These are phyloP conservation scores for Hydropsyche betteni DNA, from an alignment of 2,888 invertebrate genomes.

Conservation along the genomic window DNA sequence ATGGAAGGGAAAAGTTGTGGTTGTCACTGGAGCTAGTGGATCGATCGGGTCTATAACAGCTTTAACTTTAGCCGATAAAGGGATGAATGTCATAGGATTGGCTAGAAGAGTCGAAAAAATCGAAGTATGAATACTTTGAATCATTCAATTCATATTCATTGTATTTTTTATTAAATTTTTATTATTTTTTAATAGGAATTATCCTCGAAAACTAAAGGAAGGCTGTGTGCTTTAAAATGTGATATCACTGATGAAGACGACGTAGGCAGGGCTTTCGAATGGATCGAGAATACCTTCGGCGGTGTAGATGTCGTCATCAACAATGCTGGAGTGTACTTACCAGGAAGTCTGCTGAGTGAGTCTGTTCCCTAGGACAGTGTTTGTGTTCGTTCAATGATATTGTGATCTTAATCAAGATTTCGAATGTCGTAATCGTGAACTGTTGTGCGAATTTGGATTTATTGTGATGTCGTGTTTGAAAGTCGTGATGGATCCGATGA, in stretches of 20 bases:
- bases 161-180: not conserved
- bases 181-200: conserved; percentile 17
- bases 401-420: not conserved
- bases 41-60: conserved; percentile 47
- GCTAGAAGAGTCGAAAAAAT: conserved; percentile 47
- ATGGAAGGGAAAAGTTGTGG: conserved; percentile 49
- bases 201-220: conserved; percentile 55
- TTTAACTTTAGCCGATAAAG: conserved; percentile 46
- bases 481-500: too few relatives aligned
- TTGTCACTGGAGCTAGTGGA: conserved; percentile 50
- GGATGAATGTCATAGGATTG: conserved; percentile 48
- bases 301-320: conserved; percentile 58
- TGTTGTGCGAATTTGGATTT: not conserved
- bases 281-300: conserved; percentile 56
- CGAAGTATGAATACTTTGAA: conserved; percentile 36
- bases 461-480: conserved; percentile 40
- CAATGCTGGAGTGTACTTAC: conserved; percentile 56
- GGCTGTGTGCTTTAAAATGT: conserved; percentile 56
- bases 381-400: too few relatives aligned
- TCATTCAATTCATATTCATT: not conserved
- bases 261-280: conserved; percentile 54
- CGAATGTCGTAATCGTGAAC: not conserved
- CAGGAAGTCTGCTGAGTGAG: conserved; percentile 34
- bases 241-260: conserved; percentile 56
- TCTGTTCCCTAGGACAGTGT: not conserved